Evolutionary conservation across 2,888 invertebrate genomes (phyloP), one percentile per base, ranked within the genome.

Genomic region (Drosophila tripunctata): DNA sequence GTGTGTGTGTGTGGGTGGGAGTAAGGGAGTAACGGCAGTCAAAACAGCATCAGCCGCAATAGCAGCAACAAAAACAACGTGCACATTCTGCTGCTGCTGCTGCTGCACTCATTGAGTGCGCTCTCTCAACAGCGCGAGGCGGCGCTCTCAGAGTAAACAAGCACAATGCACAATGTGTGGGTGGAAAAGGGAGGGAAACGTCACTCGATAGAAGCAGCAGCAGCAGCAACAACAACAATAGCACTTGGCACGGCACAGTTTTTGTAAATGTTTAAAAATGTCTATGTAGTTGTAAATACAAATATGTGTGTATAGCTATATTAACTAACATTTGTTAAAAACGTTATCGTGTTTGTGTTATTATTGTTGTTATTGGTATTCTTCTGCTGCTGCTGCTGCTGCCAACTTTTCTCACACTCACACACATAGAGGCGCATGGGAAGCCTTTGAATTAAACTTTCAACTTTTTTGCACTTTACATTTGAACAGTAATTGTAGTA

Each of bases 111-210:
- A 19, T 10, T 41, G n/a, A n/a, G 1, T 27, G 43, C 27, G 43
- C 43, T 79, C 58, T 54, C 62, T 50, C 12, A 31, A 17, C 27
- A 17, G 30, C 41, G n/a, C n/a, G n/a, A 38, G 15, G 24, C 14
- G 21, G 12, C 21, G n/a, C 41, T 58, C 56, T 66, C 27, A 17
- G 77, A 62, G 62, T 88, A 80, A 80, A 88, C 83, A 86, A 87
- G 75, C 85, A 24, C 68, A 72, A 60, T 78, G 88, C 86, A 87
- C 60, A 52, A 33, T 24, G n/a, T 65, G 61, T 56, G 57, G 60
- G 48, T 60, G 69, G 33, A 57, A 66, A 58, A 51, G 58, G 65
- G 50, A 78, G 62, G 50, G 60, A 54, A 65, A 75, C 76, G 88
- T 75, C 88, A 67, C 70, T 67, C 63, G 45, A 36, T 35, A 41